Conservation (phyloP, 2,113 vertebrate species). For the Ursus arctos region DNA sequence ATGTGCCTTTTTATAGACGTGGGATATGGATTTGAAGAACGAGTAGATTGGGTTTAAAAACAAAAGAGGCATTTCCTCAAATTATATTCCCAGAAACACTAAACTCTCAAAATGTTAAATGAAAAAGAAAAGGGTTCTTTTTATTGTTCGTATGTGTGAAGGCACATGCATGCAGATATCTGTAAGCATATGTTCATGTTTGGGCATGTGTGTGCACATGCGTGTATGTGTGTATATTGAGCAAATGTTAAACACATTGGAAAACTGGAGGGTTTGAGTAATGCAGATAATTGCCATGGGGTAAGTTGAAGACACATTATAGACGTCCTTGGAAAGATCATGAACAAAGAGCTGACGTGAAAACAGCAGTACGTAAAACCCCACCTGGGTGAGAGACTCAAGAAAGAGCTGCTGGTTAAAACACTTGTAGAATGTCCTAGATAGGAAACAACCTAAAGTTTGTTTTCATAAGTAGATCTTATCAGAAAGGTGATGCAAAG, state of each 20-base stretch:
- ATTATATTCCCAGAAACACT: background rate
- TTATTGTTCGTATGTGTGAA: background rate
- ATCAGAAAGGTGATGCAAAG: background rate
- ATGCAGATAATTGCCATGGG: background rate
- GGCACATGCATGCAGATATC: background rate
- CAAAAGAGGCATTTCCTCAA: background rate
- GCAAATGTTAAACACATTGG: background rate
- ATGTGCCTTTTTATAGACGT: background rate
- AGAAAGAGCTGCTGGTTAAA: slow-evolving; percentile 39
- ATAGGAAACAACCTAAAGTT: background rate
- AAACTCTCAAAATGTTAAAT: background rate
- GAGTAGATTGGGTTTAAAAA: background rate
- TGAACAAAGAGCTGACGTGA: slow-evolving; percentile 34
- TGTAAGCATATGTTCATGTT: background rate
- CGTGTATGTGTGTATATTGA: background rate
- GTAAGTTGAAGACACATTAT: background rate
- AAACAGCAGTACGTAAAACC: slow-evolving; percentile 12
- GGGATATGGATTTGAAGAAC: background rate
- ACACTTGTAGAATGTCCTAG: background rate
- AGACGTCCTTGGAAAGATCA: background rate
- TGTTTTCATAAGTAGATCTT: slow-evolving; percentile 8
- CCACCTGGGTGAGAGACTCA: background rate
- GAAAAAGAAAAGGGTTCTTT: background rate
- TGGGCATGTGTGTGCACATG: background rate
- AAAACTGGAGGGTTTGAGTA: background rate